Percentiles rank a stretch among this genome's conserved stretches.
Conservation (phyloP, 2,113 vertebrate species). For the Macroglossus sobrinus region DNA sequence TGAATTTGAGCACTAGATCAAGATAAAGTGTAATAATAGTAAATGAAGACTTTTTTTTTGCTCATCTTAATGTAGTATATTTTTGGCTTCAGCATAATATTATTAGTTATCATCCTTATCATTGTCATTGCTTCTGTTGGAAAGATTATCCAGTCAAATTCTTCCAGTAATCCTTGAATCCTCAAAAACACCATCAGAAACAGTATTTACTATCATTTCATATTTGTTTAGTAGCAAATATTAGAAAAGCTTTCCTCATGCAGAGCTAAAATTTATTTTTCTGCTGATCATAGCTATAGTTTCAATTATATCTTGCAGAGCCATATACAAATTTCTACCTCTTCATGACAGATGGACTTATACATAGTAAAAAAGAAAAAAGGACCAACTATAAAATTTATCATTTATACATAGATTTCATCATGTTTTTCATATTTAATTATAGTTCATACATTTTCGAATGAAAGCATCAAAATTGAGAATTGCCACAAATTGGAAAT, state of each 20-base stretch:
- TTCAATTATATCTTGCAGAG: constrained; percentile 10
- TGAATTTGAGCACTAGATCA: not conserved
- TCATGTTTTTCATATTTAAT: not conserved
- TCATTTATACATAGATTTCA: not conserved
- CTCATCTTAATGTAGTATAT: not conserved
- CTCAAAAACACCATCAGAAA: not conserved
- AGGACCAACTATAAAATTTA: not conserved
- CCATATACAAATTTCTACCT: constrained; percentile 3
- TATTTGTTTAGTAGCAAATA: not conserved
- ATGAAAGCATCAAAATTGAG: not conserved
- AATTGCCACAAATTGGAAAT: not conserved
- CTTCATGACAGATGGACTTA: not conserved
- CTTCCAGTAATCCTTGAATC: not conserved
- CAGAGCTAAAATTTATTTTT: not conserved
- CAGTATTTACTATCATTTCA: not conserved
- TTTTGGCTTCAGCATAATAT: not conserved
- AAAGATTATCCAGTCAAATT: not conserved
- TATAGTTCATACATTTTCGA: not conserved
- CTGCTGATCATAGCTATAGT: not conserved
- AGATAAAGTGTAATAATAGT: not conserved
- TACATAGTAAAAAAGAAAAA: not conserved
- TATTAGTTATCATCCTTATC: not conserved
- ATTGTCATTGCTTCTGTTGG: not conserved
- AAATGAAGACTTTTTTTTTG: not conserved
- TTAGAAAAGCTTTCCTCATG: not conserved